Evolutionary conservation across 2,797 vertebrate genomes (phyloP).

Genomic region (Pantherophis alleghaniensis): DNA sequence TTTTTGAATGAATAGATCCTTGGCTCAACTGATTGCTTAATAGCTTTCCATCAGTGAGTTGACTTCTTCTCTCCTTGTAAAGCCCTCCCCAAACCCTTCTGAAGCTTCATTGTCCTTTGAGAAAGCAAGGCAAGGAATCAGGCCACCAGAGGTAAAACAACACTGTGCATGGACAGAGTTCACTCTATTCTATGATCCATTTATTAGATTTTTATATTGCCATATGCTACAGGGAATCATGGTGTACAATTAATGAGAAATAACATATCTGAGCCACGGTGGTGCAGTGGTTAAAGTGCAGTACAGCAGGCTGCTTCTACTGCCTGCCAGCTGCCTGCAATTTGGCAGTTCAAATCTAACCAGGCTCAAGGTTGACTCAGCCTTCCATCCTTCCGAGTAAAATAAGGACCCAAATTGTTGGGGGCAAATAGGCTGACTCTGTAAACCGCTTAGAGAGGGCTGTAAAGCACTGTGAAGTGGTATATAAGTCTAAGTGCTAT

Average conservation of each 20-base stretch:
- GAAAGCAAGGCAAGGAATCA: conserved; percentile 37
- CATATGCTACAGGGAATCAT: not conserved
- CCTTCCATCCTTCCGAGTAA: too few relatives aligned
- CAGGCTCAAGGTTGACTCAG: too few relatives aligned
- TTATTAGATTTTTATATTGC: not conserved
- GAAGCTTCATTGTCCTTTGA: conserved; percentile 50
- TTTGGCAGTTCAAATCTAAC: too few relatives aligned
- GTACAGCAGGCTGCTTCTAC: too few relatives aligned
- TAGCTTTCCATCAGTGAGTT: conserved; percentile 60
- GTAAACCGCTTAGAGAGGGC: too few relatives aligned
- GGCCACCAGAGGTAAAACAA: conserved; percentile 1
- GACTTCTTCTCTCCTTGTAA: conserved; percentile 64
- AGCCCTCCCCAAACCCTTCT: conserved; percentile 52
- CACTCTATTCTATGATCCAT: not conserved
- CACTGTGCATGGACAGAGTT: not conserved
- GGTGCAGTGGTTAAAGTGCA: too few relatives aligned
- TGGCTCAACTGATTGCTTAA: conserved; percentile 67
- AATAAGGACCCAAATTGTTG: too few relatives aligned
- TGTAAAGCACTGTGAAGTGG: too few relatives aligned
- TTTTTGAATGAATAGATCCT: conserved; percentile 65
- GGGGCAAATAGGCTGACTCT: too few relatives aligned
- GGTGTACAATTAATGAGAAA: not conserved
- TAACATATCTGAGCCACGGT: not conserved
- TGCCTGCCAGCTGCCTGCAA: too few relatives aligned
- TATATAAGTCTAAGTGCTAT: too few relatives aligned